Evolutionary conservation across 1,140 invertebrate genomes (phyloP), one percentile per base, ranked within the genome.

Genomic region (Tetramorium simillimum): DNA sequence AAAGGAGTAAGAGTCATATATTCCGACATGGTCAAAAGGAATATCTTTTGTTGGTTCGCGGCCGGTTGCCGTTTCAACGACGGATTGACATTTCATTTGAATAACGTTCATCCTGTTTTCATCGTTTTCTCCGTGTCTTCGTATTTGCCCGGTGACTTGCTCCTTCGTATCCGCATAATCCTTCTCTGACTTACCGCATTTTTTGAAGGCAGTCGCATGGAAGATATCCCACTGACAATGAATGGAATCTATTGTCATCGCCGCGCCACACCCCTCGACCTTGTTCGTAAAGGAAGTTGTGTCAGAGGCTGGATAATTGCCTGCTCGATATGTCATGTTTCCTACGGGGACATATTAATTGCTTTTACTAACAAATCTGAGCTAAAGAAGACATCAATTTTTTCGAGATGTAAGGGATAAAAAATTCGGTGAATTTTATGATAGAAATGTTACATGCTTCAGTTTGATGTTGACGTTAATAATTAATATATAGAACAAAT

Each of bases 21-120:
- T 80, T 80, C 77, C 28, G 40, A 12, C 51, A 40, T 76, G 53
- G 69, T 76, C 69, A 40, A 84, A 81, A 60, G 51, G 80, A 76
- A 80, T 80, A 46, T 67, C 77, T 80, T 80, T 62, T 73, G 82
- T 75, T 49, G 72, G 24, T 85, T 75, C 80, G 81, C 77, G 73
- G 85, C 49, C 69, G 67, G 58, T 43, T 72, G 72, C 67, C 51
- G 67, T 76, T 85, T 80, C 89, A 88, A 88, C 91, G 86, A 87
- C 91, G 91, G 92, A 92, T 93, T 92, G 92, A 86, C 90, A 91
- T 92, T 92, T 89, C 88, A 91, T 92, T 91, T 92, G 92, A 92
- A 88, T 91, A 92, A 92, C 92, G 91, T 77, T 86, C 81, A 49
- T 70, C 60, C 86, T 88, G 81, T 85, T 89, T 84, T 75, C 33